Base-by-base conservation (phyloP, 2,888 invertebrate species). In the Nymphalis c-album region DNA sequence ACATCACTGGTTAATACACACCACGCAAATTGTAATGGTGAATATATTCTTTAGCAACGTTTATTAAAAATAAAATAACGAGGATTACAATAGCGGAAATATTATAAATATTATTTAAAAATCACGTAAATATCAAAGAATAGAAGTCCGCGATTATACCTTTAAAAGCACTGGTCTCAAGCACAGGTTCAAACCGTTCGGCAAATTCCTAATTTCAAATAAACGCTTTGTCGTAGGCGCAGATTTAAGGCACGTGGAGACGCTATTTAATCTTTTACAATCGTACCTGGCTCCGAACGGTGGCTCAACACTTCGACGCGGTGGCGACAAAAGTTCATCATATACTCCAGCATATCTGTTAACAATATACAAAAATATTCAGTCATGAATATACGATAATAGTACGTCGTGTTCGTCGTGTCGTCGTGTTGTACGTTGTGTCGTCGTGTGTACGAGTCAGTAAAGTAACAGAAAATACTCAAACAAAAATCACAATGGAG, bases 211-310 rank as follows among this genome's bases (percentile, higher is more conserved):
- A 76, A 79, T 74, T 75, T 79, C 76, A 79, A 78, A 76, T 75
- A 76, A 78, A 79, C 79, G 79, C 73, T 79, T 78, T 78, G 71
- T 79, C 74, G 73, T 78, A 81, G 74, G 70, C 74, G 80, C 71
- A 78, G 81, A 72, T 75, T 81, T 79, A 76, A 76, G 82, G 78
- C 83, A 81, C 81, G 75, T 80, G 82, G 73, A 79, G 77, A 81
- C 87, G 82, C 88, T 88, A 89, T 80, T 86, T 89, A 90, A 85
- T 87, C 81, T 87, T 79, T 88, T 86, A 88, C 90, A 87, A 83
- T 90, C 91, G 91, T 92, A 92, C 91, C 91, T 92, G 91, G 89
- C 77, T 91, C 90, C 91, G 80, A 88, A 90, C 64, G 91, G 90
- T 83, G 90, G 90, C 82, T 92, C 92, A 75, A 90, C 86, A 78